Conservation (phyloP, 1,140 invertebrate genomes). For the Anagrus nilaparvatae region DNA sequence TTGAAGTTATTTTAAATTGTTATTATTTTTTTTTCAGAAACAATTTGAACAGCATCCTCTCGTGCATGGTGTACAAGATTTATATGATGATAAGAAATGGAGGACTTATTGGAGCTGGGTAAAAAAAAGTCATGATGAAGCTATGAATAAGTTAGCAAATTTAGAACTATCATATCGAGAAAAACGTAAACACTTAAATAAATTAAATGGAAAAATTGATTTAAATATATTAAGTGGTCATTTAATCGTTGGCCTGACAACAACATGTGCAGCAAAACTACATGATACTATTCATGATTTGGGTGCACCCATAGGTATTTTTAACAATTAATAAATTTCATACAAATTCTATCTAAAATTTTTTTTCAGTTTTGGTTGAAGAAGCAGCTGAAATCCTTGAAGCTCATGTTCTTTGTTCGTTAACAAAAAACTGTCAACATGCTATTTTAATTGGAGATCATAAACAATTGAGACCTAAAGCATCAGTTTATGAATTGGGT, state of each 20-base stretch:
- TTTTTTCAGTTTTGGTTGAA: not conserved
- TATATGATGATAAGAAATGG: not conserved
- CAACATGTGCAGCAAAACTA: not conserved
- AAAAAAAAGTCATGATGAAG: not conserved
- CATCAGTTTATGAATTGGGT: not conserved
- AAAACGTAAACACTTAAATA: not conserved
- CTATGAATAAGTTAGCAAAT: not conserved
- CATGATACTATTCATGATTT: not conserved
- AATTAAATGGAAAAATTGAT: not conserved
- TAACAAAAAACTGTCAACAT: not conserved
- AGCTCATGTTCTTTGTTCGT: not conserved
- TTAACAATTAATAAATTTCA: not conserved
- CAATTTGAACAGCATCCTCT: constrained; percentile 2
- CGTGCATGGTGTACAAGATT: not conserved
- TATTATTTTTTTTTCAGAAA: too few species aligned
- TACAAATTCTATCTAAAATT: not conserved
- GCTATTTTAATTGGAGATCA: not conserved
- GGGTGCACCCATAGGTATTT: constrained; percentile 1
- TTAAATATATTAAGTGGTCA: not conserved
- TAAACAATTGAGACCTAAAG: not conserved
- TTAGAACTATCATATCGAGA: not conserved
- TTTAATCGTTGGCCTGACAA: not conserved
- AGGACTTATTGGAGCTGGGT: not conserved
- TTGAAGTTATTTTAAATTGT: too few species aligned
- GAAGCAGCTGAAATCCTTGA: not conserved